These are phyloP conservation scores for Rotaria macrura DNA, from an alignment of 2,888 invertebrate genomes.

Conservation along the genomic window DNA sequence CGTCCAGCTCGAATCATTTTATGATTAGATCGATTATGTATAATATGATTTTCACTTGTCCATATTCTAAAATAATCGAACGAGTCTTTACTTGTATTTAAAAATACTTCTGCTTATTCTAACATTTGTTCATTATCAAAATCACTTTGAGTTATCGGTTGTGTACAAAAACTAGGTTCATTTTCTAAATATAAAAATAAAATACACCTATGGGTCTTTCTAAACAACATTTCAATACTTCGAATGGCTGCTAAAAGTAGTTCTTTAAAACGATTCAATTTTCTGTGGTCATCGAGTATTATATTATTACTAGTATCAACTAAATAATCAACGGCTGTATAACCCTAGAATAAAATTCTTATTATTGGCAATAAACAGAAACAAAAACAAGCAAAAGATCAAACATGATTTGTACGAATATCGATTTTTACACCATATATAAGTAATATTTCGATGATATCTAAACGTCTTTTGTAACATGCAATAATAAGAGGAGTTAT, in stretches of 20 bases:
- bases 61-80: too few species aligned
- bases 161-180: neutral
- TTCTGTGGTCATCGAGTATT: neutral
- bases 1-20: neutral
- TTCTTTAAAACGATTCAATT: neutral
- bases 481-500: neutral
- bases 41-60: too few species aligned
- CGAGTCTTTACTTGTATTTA: too few species aligned
- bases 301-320: neutral
- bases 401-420: neutral
- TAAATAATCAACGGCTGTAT: neutral
- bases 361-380: neutral
- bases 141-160: neutral
- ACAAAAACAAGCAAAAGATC: neutral
- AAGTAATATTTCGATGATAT: neutral
- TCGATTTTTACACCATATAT: neutral
- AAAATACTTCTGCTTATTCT: neutral
- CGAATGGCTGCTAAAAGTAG: neutral
- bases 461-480: neutral
- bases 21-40: neutral
- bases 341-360: neutral
- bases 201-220: too few species aligned
- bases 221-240: neutral
- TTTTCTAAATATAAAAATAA: neutral
- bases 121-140: neutral